Base-by-base conservation (phyloP, 2,888 invertebrate species). In the Leucophenga montana region DNA sequence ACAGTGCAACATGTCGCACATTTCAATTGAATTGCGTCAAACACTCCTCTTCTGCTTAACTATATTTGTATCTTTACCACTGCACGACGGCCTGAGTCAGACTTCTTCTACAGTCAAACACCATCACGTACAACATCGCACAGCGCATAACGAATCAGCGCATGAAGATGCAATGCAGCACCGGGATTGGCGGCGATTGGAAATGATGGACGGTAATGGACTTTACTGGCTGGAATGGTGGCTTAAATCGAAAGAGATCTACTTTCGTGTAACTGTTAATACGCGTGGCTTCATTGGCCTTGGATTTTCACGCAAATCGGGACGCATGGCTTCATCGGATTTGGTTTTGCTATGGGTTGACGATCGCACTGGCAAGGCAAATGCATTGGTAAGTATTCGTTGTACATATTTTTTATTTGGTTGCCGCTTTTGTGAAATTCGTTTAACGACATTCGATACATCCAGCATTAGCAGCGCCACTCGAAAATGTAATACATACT, bases 261-360 rank as follows among this genome's bases (percentile, higher is more conserved):
- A 93, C 74, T 95, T 96, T 87, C 93, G 94, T 84, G 91, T 95
- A 80, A 95, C 94, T 85, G 95, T 94, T 78, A 92, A 92, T 88
- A 95, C 95, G 59, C 91, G 91, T 78, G 97, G 97, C 75, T 97
- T 95, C 88, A 93, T 97, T 74, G 95, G 95, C 39, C 92, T 97
- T 79, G 97, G 96, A 62, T 95, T 97, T 87, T 95, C 95, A 73
- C 92, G 92, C 44, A 93, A 92, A 84, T 94, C 94, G 69, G 91
- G 90, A 0, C 92, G 92, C 74, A 94, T 95, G 94, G 91, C 92
- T 79, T 94, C 93, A 27, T 93, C 95, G 33, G 97, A 97, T 90
- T 92, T 97, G 89, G 93, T 96, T 70, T 92, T 97, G 82, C 94
- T 95, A 65, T 97, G 97, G 96, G 94, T 97, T 71, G 94, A 95